Percentiles rank a stretch among this genome's conserved stretches.
Evolutionary conservation across 2,797 vertebrate genomes (phyloP).

Genomic region (Tenualosa ilisha): DNA sequence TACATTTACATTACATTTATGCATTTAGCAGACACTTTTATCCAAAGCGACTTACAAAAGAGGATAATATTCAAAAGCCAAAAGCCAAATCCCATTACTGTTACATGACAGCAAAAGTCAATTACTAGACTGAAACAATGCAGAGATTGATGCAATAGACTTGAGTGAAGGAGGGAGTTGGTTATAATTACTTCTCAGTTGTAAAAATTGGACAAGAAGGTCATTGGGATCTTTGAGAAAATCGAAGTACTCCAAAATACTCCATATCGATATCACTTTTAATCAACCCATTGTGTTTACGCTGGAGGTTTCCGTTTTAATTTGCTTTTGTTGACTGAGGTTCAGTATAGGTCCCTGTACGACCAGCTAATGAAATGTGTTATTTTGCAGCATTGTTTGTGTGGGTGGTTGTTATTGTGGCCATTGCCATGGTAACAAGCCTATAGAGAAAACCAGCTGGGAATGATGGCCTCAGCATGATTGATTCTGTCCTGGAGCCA

Average conservation of each 20-base stretch:
- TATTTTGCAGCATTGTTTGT: background rate
- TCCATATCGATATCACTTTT: background rate
- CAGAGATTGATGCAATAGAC: background rate
- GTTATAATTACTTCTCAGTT: background rate
- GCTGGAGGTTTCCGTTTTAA: background rate
- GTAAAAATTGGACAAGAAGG: background rate
- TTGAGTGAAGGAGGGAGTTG: background rate
- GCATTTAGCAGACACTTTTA: too few relatives aligned
- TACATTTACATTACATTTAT: too few relatives aligned
- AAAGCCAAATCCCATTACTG: background rate
- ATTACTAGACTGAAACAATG: background rate
- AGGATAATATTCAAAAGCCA: too few relatives aligned
- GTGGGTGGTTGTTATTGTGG: background rate
- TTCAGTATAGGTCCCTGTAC: background rate
- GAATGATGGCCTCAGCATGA: background rate
- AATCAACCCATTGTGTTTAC: background rate
- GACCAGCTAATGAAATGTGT: background rate
- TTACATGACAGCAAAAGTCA: background rate
- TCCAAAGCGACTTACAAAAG: too few relatives aligned
- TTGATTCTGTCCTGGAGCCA: constrained; percentile 15
- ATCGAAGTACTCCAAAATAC: background rate
- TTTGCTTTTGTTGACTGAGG: background rate
- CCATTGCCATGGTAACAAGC: background rate
- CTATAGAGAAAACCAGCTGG: background rate
- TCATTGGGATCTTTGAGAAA: background rate